Evolutionary conservation across 2,888 invertebrate species (phyloP).

Genomic region (Mesochorus sp.): DNA sequence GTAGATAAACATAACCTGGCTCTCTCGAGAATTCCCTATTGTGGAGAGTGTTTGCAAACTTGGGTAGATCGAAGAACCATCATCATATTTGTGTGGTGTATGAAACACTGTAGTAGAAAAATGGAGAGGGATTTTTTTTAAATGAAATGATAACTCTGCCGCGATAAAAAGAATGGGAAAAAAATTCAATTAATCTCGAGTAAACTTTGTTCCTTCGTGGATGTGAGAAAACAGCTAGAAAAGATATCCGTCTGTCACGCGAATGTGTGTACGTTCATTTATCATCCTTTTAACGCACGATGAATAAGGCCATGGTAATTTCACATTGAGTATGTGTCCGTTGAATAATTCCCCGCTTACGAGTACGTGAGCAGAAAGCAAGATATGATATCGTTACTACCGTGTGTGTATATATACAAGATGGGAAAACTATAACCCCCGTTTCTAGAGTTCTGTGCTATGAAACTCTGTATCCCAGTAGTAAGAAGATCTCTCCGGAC

Average conservation of each 20-base stretch:
- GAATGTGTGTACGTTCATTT: constrained; percentile 42
- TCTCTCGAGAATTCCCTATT: background rate
- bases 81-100: too few relatives aligned
- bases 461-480: constrained; percentile 17
- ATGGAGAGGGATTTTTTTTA: background rate
- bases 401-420: constrained; percentile 8
- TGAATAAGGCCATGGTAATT: constrained; percentile 58
- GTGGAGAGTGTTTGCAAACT: background rate
- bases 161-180: background rate
- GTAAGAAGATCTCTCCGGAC: constrained; percentile 46
- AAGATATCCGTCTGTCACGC: constrained; percentile 22
- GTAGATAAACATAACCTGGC: constrained; percentile 24
- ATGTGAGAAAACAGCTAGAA: background rate
- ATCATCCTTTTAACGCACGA: constrained; percentile 59
- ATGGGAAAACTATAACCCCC: constrained; percentile 5
- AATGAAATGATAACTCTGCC: background rate
- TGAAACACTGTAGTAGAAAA: background rate
- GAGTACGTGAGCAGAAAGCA: constrained; percentile 59
- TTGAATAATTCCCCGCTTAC: constrained; percentile 62
- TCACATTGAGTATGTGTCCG: constrained; percentile 59
- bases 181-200: constrained; percentile 44
- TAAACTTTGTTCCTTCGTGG: background rate
- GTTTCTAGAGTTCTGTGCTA: background rate
- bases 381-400: constrained; percentile 41
- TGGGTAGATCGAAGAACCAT: constrained; percentile 1